A percentile compares a stretch with the other conserved stretches of the same genome.
phyloP scores from a whole-genome alignment of 2,113 vertebrate species.

The Brachyhypopomus gauderio region DNA sequence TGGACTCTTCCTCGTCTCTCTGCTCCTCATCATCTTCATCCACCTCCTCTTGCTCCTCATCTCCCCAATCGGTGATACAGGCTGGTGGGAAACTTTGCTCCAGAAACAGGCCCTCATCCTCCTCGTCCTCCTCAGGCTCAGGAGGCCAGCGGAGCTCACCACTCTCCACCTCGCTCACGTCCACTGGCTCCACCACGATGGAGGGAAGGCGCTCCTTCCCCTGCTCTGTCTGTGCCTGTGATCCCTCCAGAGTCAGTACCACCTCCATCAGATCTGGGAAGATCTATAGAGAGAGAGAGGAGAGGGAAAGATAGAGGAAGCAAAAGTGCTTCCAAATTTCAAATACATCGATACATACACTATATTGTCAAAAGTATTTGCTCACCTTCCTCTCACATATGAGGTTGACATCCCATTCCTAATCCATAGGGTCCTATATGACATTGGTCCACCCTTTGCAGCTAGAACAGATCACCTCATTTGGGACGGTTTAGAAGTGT shows the following conservation, averaged over 20 bases:
- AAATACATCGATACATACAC: no score
- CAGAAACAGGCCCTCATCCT: slow-evolving; percentile 78
- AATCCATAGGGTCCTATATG: no score
- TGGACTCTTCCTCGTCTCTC: slow-evolving; percentile 68
- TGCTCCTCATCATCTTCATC: slow-evolving; percentile 62
- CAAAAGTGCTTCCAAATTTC: not conserved
- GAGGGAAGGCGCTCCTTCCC: slow-evolving; percentile 78
- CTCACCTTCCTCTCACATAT: no score
- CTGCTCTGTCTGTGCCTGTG: slow-evolving; percentile 54
- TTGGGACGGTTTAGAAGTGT: no score
- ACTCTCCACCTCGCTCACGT: slow-evolving; percentile 80
- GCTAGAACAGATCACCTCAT: no score
- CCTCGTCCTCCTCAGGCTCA: slow-evolving; percentile 69
- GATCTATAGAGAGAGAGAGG: slow-evolving; percentile 64
- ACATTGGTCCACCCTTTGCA: no score
- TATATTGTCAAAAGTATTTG: no score
- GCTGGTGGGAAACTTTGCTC: slow-evolving; percentile 78
- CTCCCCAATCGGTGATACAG: slow-evolving; percentile 77
- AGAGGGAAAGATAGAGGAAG: not conserved
- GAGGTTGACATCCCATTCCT: no score
- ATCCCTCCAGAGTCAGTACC: slow-evolving; percentile 57
- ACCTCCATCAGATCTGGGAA: slow-evolving; percentile 78
- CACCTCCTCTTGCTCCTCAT: slow-evolving; percentile 72
- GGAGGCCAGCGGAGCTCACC: slow-evolving; percentile 83
- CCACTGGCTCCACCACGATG: slow-evolving; percentile 81